Percentiles rank a stretch among this genome's conserved stretches.
These are phyloP conservation scores for Plectrocnemia conspersa DNA, from an alignment of 1,140 invertebrate species.

Conservation along the genomic window DNA sequence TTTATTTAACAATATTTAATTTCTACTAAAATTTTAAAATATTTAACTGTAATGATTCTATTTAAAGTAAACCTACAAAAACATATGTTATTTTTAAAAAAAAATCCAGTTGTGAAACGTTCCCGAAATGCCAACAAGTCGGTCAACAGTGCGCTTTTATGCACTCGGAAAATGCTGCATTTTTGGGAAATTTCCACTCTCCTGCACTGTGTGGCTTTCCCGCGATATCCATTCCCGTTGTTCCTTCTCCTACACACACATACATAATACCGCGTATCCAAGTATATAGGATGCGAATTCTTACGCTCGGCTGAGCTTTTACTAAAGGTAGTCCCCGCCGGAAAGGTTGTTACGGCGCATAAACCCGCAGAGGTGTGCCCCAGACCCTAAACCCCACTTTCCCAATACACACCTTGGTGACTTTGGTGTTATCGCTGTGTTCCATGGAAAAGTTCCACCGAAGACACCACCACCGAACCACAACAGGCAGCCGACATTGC, in stretches of 20 bases:
- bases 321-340: slow-evolving; percentile 28
- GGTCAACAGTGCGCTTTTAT: no score
- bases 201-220: slow-evolving; percentile 15
- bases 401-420: slow-evolving; percentile 6
- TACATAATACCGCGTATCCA: no score
- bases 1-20: no score
- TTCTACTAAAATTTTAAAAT: no score
- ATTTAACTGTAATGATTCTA: no score
- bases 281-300: slow-evolving; percentile 32
- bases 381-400: slow-evolving; percentile 2
- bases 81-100: no score
- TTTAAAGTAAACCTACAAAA: no score
- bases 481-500: not conserved
- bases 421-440: slow-evolving; percentile 8
- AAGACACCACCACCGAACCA: not conserved
- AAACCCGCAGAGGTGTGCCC: slow-evolving; percentile 10
- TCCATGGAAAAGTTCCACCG: not conserved
- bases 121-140: no score
- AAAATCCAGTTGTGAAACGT: no score
- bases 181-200: slow-evolving; percentile 6
- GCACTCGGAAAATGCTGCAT: not conserved
- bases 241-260: slow-evolving; percentile 23
- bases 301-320: slow-evolving; percentile 28
- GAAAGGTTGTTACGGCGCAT: slow-evolving; percentile 28
- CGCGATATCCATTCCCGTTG: slow-evolving; percentile 23